Evolutionary conservation across 2,113 vertebrate species (phyloP).

Genomic region (Colinus virginianus): DNA sequence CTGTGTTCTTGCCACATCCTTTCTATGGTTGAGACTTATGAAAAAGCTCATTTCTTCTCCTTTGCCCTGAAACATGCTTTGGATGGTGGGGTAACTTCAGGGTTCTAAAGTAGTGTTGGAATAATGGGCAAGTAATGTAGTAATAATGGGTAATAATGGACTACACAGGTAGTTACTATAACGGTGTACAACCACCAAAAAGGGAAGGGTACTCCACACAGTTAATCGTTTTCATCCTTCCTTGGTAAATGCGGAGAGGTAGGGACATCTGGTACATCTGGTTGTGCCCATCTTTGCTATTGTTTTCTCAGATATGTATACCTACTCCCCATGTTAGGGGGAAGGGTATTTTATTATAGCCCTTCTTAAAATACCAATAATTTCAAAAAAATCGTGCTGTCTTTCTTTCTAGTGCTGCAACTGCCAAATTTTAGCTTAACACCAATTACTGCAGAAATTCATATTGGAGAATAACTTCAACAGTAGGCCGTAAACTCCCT

Average conservation of each 20-base stretch:
- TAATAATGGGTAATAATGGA: neutral
- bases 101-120: neutral
- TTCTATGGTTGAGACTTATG: fast-evolving
- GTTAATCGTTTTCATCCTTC: neutral
- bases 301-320: neutral
- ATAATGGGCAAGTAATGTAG: neutral
- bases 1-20: neutral
- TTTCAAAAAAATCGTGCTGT: neutral
- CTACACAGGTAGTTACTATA: neutral
- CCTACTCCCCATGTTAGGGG: fast-evolving
- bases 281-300: neutral
- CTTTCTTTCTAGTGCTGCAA: neutral
- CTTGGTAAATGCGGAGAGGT: neutral
- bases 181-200: fast-evolving
- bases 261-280: neutral
- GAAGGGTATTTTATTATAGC: neutral
- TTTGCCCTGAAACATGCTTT: neutral
- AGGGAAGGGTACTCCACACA: neutral
- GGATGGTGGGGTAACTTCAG: neutral
- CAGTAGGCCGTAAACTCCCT: neutral
- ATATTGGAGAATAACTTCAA: neutral
- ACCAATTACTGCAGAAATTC: neutral
- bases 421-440: neutral
- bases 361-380: neutral
- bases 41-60: neutral